These are phyloP conservation scores for Todus mexicanus DNA, from an alignment of 2,797 vertebrate genomes.

Conservation along the genomic window DNA sequence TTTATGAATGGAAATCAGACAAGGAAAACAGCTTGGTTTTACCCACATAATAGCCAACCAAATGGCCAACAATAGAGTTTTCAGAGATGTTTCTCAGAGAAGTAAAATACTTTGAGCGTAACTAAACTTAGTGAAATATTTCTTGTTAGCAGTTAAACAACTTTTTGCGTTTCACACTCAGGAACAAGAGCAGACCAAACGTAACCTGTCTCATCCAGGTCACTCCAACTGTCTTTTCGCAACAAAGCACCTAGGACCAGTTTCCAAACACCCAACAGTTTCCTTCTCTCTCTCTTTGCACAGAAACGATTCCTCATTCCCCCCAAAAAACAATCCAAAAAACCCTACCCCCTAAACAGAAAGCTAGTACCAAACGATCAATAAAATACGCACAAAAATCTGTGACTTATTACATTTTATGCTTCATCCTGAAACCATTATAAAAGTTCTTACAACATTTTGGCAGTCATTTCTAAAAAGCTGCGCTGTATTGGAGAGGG, in stretches of 20 bases:
- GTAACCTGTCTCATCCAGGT: constrained; percentile 42
- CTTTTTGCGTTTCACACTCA: neutral
- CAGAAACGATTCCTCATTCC: constrained; percentile 16
- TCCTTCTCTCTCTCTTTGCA: neutral
- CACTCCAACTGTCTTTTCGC: constrained; percentile 29
- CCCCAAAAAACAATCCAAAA: neutral
- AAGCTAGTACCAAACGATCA: constrained; percentile 18
- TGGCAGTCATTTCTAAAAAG: constrained; percentile 73
- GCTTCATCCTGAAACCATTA: constrained; percentile 64
- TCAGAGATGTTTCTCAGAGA: neutral
- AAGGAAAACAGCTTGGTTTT: neutral
- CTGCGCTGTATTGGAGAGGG: constrained; percentile 71
- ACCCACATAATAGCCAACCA: neutral
- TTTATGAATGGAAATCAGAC: constrained; percentile 48
- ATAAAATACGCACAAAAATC: constrained; percentile 15
- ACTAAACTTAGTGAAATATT: neutral
- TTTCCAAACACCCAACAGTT: neutral
- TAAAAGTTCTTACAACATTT: constrained; percentile 65
- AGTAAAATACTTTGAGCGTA: neutral
- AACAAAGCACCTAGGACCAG: neutral
- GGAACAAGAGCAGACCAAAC: constrained; percentile 28
- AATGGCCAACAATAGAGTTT: neutral
- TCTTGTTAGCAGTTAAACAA: neutral
- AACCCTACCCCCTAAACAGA: neutral
- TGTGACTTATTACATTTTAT: constrained; percentile 55